phyloP scores from a whole-genome alignment of 1,140 invertebrate genomes.

The Centruroides sculpturatus region DNA sequence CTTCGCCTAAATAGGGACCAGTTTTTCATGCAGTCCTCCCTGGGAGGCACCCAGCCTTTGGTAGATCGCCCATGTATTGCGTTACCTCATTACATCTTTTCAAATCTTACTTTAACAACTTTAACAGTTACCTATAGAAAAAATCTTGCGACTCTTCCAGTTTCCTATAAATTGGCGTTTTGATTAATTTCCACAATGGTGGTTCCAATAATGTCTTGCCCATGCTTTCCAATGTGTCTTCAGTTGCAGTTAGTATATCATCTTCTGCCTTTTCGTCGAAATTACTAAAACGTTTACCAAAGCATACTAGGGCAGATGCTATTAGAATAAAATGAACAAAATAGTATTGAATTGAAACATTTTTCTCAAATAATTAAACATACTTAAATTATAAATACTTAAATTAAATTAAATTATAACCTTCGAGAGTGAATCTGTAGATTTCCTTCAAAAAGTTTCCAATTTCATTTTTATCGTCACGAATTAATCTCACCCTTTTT shows the following conservation, averaged over 20 bases:
- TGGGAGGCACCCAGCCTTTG: too few species aligned
- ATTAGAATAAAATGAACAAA: neutral
- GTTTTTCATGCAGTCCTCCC: too few species aligned
- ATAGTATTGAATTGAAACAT: neutral
- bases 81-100: too few species aligned
- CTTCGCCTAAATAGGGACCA: too few species aligned
- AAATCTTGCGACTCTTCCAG: slow-evolving; percentile 49
- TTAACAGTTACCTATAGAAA: slow-evolving; percentile 51
- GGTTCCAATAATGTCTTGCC: slow-evolving; percentile 13
- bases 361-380: too few species aligned
- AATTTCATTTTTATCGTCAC: slow-evolving; percentile 21
- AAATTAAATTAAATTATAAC: slow-evolving; percentile 41
- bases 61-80: too few species aligned
- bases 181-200: slow-evolving; percentile 19
- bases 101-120: too few species aligned
- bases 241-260: neutral
- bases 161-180: slow-evolving; percentile 42
- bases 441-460: slow-evolving; percentile 51
- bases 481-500: slow-evolving; percentile 10
- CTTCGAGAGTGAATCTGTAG: slow-evolving; percentile 58
- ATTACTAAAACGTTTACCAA: slow-evolving; percentile 3
- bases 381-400: too few species aligned
- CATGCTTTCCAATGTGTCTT: slow-evolving; percentile 11
- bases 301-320: slow-evolving; percentile 9
- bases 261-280: neutral